Conservation (phyloP, 2,113 vertebrate genomes). For the Empidonax traillii region DNA sequence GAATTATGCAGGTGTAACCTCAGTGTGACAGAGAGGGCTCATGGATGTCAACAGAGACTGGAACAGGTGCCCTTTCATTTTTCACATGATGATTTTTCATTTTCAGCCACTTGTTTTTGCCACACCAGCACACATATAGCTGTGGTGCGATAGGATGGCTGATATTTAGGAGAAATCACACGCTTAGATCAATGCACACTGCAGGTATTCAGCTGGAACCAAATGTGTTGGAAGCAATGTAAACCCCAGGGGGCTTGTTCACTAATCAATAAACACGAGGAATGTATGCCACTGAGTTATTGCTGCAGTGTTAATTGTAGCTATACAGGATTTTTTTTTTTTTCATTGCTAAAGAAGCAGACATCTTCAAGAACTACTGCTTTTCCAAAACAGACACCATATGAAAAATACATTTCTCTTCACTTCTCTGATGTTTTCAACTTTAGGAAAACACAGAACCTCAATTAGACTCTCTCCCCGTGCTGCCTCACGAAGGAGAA, state of each 20-base stretch:
- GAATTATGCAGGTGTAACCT: constrained; percentile 29
- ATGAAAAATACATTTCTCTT: background rate
- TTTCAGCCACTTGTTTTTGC: constrained; percentile 11
- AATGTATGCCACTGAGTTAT: constrained; percentile 45
- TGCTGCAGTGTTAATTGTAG: constrained; percentile 52
- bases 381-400: background rate
- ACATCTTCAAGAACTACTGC: background rate
- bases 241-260: constrained; percentile 57
- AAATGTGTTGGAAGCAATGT: constrained; percentile 54
- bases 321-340: background rate
- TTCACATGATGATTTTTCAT: constrained; percentile 6
- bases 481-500: background rate
- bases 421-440: background rate
- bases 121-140: background rate
- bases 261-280: constrained; percentile 59
- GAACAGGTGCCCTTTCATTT: constrained; percentile 45
- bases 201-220: constrained; percentile 72
- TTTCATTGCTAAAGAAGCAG: background rate
- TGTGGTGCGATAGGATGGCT: constrained; percentile 29
- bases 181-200: constrained; percentile 57
- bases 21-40: background rate
- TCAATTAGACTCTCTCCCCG: constrained; percentile 17
- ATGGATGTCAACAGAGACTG: background rate
- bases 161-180: constrained; percentile 62
- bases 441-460: background rate